Base-by-base conservation (phyloP, 2,888 invertebrate species). In the Diplazon laetatorius region DNA sequence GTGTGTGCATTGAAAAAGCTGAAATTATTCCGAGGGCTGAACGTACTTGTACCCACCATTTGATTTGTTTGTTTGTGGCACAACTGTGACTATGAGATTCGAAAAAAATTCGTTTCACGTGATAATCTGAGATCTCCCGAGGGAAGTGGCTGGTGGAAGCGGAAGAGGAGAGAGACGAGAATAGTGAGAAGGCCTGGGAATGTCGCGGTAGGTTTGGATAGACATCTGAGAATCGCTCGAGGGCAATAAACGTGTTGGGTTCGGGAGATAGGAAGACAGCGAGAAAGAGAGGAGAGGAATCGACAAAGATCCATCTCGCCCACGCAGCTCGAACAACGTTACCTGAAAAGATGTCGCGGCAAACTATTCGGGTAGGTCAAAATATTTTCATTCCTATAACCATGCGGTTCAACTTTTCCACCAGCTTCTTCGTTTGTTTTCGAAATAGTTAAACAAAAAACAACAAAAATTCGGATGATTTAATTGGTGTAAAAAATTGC, bases 191-290 rank as follows among this genome's bases (percentile, higher is more conserved):
- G 65, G 50, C 44, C 35, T 66, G 42, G 59, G 44, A 71, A 37
- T 30, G 71, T 35, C 48, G 66, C 59, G 65, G 37, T 50, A 60
- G 44, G 30, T 22, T 8, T 42, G 35, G 78, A 78, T 78, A 68
- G 48, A 14, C 42, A 78, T 73, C 69, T 44, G 57, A 62, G 68
- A 60, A 37, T 55, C 22, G 59, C 16, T 60, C 50, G 55, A 69
- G 37, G 37, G 48, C 20, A 66, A 18, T 30, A 30, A 66, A 52
- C 44, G 55, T 57, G 62, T 73, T 50, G 60, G 48, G n/a, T 73
- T 16, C 4, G 18, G 14, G 20, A 76, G 70, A n/a, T n/a, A n/a
- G n/a, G n/a, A n/a, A 57, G 39, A 52, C 30, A 65, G 52, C 35
- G 35, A 59, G 52, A 30, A 30, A 30, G 30, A 30, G 30, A 30